Evolutionary conservation across 1,140 invertebrate genomes (phyloP), one percentile per base, ranked within the genome.

Genomic region (Panagrolaimus sp.): DNA sequence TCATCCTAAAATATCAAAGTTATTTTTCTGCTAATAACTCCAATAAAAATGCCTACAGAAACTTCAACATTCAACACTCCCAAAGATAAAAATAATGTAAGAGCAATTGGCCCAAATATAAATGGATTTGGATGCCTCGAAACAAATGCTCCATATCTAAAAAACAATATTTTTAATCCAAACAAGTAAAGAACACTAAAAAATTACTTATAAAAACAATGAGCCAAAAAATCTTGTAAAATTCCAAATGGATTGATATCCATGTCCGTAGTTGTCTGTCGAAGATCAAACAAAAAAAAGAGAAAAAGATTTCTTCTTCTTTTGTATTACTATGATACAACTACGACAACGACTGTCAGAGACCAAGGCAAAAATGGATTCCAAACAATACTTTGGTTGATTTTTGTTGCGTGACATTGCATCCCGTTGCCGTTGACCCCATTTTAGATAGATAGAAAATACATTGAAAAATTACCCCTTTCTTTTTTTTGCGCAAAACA

Each of bases 131-230:
- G 79, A 65, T 81, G 63, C 51, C 69, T 67, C 5, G 75, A 70
- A 47, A 81, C 71, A 48, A 76, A 76, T 9, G 78, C 44, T 3
- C 79, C 79, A 69, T 81, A 81, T 68, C 74, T 75, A 57, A 66
- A 69, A 63, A 43, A 13, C 4, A 27, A 13, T n/a, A 20, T 38
- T 9, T 25, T 31, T 67, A 68, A n/a, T n/a, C n/a, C 25, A 27
- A 48, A 43, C 43, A 44, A 11, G 0, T 46, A 31, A 7, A 11
- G 20, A n/a, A 57, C 16, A 53, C 53, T 9, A 16, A 72, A 38
- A 4, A 38, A 64, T 44, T 53, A 74, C 73, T 67, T 63, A 72
- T 73, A 79, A 47, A 79, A 79, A 20, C 66, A 51, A 14, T 62
- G 44, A 16, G 77, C 77, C 44, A 79, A 68, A 31, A 73, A 72